These are phyloP conservation scores for Gymnarchus niloticus DNA, from an alignment of 2,113 vertebrate species.

Conservation along the genomic window DNA sequence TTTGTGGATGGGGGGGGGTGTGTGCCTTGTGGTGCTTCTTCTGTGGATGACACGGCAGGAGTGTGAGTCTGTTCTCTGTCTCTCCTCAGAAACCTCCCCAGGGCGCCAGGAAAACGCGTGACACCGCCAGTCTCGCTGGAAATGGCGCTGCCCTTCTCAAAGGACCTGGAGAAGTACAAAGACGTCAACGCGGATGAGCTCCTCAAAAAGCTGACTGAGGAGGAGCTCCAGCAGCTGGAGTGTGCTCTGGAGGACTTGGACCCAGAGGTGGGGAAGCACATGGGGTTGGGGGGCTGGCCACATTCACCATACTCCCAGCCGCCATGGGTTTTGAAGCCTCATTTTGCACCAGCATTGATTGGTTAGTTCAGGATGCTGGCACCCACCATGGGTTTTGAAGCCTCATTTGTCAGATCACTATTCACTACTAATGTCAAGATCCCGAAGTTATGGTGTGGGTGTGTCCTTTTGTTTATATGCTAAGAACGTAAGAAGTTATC, in stretches of 20 bases:
- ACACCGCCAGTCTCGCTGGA: conserved; percentile 23
- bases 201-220: conserved; percentile 86
- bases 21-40: too few species aligned
- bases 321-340: too few species aligned
- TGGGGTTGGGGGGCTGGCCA: neutral
- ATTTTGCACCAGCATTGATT: too few species aligned
- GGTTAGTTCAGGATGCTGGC: neutral
- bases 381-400: too few species aligned
- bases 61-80: neutral
- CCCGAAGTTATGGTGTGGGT: neutral
- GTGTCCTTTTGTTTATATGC: neutral
- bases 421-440: neutral
- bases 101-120: neutral
- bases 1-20: neutral
- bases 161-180: conserved; percentile 92
- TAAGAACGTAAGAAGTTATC: neutral
- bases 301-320: neutral
- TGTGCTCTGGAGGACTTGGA: conserved; percentile 93
- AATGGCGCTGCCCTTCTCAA: conserved; percentile 88
- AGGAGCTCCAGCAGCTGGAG: conserved; percentile 94
- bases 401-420: too few species aligned
- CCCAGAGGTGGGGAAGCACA: conserved; percentile 74
- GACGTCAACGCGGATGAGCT: conserved; percentile 94
- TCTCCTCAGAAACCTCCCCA: neutral
- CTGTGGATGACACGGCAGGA: neutral